Evolutionary conservation across 2,888 invertebrate species (phyloP), one percentile per base, ranked within the genome.

Genomic region (Thecocarcelia acutangulata): DNA sequence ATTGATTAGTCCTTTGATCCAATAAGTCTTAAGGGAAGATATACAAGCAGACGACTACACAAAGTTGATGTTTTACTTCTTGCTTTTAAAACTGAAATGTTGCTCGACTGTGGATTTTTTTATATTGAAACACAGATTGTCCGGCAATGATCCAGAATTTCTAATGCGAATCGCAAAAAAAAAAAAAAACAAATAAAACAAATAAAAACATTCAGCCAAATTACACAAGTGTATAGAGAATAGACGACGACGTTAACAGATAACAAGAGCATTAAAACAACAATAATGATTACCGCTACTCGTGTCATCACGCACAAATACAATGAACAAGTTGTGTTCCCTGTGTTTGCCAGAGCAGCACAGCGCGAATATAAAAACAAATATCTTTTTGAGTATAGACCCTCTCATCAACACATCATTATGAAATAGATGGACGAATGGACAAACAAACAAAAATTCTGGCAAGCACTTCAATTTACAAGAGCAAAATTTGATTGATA

Each of bases 21-120:
- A n/a, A 44, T 54, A 56, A 48, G 66, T 78, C 50, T 66, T 59
- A 69, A 70, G 56, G 63, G 66, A 64, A 61, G 61, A 42, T 80
- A 74, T 72, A 56, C 46, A 68, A 78, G 70, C 58, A 72, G 58
- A 74, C 75, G 70, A 78, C 81, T 66, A 78, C 24, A 61, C 40
- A 73, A 1, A 46, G 9, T 75, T 68, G 37, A 66, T 81, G 78
- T 54, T 74, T 73, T 63, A 77, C 70, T 74, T 50, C 72, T 66
- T 63, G 83, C 84, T 81, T 83, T 81, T 84, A 83, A 84, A 83
- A 73, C 80, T 83, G 46, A 77, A 81, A 83, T 80, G 82, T 66
- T 83, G 58, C 56, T 63, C 75, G 74, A 83, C 79, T 72, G 61
- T 59, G 70, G 46, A 80, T 56, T 64, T 52, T 42, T 78, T 78